Base-by-base conservation (phyloP, 2,113 vertebrate species). In the Syngnathus floridae region DNA sequence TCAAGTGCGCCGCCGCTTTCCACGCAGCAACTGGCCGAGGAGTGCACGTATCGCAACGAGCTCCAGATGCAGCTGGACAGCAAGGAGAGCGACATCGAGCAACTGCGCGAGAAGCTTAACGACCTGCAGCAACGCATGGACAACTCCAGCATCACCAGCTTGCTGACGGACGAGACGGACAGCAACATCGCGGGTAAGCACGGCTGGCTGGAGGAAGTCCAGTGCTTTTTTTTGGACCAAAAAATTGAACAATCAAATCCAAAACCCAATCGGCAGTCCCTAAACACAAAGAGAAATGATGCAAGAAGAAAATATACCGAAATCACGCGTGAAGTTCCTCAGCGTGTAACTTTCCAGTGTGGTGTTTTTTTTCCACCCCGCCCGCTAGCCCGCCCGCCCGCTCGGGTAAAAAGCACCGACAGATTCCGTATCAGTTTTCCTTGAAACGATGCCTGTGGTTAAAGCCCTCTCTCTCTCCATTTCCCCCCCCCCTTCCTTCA, bases 81-180 rank as follows among this genome's bases (percentile, higher is more conserved):
- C 89, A 99, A 98, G 82, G 97, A 99, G 81, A 99, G 97, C 43
- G 95, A 99, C 82, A 96, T 98, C 74, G 97, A 99, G 78, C 97
- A 99, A 59, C 87, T 99, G 0, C 85, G 93, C 12, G 92, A 94
- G 76, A 97, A 95, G 81, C 93, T 99, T 64, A 86, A 89, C 45
- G 96, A 98, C 75, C 87, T 98, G 71, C 94, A 94, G 72, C 92
- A 90, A 75, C 92, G 95, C 64, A 93, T 98, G 84, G 97, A 99
- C 72, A 97, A 90, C 76, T 94, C 95, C 16, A 99, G 96, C 61
- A 86, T 99, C 75, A 93, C 94, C 76, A 98, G 95, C 82, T 84
- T 98, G 79, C 95, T 92, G 85, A 40, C 94, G 4, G 97, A 99
- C 72, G 97, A 98, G 77, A 90, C 82, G 0, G 97, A 99, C 89